Evolutionary conservation across 2,113 vertebrate genomes (phyloP).

Genomic region (Entosphenus tridentatus): DNA sequence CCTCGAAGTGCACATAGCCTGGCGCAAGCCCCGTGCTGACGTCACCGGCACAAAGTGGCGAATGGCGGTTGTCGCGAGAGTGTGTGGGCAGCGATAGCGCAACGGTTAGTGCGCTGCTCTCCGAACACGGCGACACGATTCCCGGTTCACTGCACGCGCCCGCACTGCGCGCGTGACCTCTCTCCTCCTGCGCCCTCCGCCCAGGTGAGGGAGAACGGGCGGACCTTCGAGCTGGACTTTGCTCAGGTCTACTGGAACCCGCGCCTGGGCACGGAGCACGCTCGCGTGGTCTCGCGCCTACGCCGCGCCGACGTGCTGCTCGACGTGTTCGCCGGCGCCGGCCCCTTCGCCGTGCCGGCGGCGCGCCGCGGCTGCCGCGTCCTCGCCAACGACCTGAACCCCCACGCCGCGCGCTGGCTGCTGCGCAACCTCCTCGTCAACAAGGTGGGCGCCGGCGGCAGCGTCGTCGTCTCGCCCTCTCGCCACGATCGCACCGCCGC

Average conservation of each 20-base stretch:
- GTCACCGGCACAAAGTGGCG: no score
- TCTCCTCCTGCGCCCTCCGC: conserved; percentile 8
- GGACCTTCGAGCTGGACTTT: conserved; percentile 68
- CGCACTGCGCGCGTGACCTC: neutral
- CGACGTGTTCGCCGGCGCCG: conserved; percentile 73
- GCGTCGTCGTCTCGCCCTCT: no score
- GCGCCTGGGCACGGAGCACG: conserved; percentile 65
- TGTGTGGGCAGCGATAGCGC: no score
- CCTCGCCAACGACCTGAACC: conserved; percentile 82
- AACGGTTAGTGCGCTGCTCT: conserved; percentile 5
- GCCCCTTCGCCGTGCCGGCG: conserved; percentile 61
- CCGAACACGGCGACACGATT: conserved; percentile 13
- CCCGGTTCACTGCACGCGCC: no score
- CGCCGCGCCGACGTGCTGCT: conserved; percentile 39
- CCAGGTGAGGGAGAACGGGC: conserved; percentile 72
- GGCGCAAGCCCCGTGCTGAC: no score
- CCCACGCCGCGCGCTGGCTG: conserved; percentile 61
- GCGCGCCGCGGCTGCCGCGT: conserved; percentile 43
- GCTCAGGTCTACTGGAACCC: conserved; percentile 92
- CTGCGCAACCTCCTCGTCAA: conserved; percentile 69
- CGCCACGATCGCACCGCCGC: no score
- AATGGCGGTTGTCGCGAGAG: no score
- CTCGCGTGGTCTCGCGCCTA: conserved; percentile 39
- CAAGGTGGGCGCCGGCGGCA: conserved; percentile 37
- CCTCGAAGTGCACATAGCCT: no score